Evolutionary conservation across 2,113 vertebrate species (phyloP).

Genomic region (Thalassarche chlororhynchos): DNA sequence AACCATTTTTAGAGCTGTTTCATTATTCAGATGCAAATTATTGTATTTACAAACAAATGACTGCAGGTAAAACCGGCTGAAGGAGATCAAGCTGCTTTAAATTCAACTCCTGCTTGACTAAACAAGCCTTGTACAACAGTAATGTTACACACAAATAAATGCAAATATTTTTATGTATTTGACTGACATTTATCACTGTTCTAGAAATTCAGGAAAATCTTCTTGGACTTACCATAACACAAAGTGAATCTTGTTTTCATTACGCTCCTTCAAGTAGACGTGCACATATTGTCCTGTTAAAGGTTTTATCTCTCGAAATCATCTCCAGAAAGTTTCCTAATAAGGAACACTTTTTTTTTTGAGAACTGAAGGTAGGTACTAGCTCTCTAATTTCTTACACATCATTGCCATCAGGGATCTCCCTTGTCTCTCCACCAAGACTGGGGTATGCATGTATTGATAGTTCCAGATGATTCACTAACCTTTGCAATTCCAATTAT

Average conservation of each 20-base stretch:
- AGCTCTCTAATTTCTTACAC: neutral
- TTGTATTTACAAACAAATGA: neutral
- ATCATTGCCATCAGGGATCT: neutral
- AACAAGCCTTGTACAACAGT: neutral
- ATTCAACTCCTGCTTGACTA: neutral
- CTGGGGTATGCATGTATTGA: neutral
- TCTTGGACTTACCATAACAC: neutral
- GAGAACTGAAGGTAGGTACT: neutral
- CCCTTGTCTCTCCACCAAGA: neutral
- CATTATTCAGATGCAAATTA: neutral
- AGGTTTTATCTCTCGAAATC: constrained; percentile 20
- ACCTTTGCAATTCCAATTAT: neutral
- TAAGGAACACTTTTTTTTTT: neutral
- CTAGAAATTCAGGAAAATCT: neutral
- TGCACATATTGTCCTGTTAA: neutral
- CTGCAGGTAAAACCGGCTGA: neutral
- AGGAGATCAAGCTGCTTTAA: neutral
- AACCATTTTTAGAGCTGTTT: neutral
- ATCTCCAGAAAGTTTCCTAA: neutral
- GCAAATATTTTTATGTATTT: neutral
- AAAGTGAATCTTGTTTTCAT: neutral
- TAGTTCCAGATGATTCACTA: neutral
- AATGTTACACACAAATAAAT: neutral
- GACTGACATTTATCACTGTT: neutral
- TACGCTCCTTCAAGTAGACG: neutral